Evolutionary conservation across 2,888 invertebrate species (phyloP), one percentile per base, ranked within the genome.

Genomic region (Eupithecia inturbata): DNA sequence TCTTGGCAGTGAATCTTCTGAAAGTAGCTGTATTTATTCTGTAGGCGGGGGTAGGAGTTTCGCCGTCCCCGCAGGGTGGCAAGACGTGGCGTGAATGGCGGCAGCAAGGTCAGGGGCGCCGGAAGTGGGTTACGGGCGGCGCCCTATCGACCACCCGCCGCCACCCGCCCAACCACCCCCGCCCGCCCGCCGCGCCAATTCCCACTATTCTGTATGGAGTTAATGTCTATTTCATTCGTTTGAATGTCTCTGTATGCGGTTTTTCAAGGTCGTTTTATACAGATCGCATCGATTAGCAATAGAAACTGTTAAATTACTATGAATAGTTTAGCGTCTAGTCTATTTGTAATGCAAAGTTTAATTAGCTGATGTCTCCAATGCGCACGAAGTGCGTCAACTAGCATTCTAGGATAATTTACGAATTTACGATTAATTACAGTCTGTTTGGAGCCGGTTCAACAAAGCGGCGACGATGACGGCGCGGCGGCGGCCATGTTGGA

Each of bases 61-160:
- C 53, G 31, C 62, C 72, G 26, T 22, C 72, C 70, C 63, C 72
- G 45, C 73, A 79, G 76, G 81, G 81, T 71, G 82, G 82, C 86
- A 90, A 91, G 92, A 90, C 88, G 88, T 88, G 87, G 87, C 88
- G 92, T 93, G 93, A 93, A 93, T 94, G 94, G 93, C 91, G 92
- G 88, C 85, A 86, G 89, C 94, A 94, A 94, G 94, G 94, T 94
- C 94, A 94, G 85, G 94, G 94, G 91, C 94, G 92, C 87, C 90
- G 93, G 93, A 94, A 92, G 92, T 94, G 92, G 93, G 94, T 93
- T 94, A 94, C 93, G 93, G 92, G 93, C 91, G 93, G 89, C 91
- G 89, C 87, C 89, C 90, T 92, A 92, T 92, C 92, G 92, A 92
- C 92, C 92, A 89, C 85, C 85, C 87, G 84, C 81, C 78, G 62